Percentiles rank a stretch among this genome's conserved stretches.
phyloP scores from a whole-genome alignment of 2,797 vertebrate genomes.

The Sarcophilus harrisii region DNA sequence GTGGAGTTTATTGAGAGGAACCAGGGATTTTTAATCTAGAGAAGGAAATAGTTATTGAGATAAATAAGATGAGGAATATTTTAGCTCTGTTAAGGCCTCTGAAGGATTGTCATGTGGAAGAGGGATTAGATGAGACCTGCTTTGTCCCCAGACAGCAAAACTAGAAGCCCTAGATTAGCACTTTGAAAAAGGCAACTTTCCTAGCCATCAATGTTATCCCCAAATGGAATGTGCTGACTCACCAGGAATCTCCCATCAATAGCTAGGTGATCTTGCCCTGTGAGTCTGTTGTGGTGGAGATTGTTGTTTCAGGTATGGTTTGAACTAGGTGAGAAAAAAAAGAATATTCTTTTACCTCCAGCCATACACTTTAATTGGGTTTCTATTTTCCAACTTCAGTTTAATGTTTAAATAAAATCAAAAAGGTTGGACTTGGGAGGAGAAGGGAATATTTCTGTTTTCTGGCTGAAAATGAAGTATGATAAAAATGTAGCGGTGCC shows the following conservation, averaged over 20 bases:
- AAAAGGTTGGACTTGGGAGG: neutral
- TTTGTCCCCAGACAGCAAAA: neutral
- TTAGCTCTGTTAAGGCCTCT: neutral
- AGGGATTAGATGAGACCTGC: neutral
- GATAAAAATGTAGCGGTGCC: neutral
- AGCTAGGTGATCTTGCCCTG: neutral
- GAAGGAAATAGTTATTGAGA: neutral
- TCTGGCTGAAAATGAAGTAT: neutral
- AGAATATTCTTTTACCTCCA: neutral
- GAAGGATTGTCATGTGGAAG: neutral
- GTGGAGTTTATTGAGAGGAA: neutral
- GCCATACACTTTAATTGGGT: neutral
- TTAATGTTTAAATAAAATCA: neutral
- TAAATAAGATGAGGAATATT: neutral
- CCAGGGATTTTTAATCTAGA: neutral
- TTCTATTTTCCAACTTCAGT: neutral
- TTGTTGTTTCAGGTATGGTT: neutral
- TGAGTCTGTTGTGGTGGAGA: neutral
- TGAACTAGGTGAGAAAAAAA: neutral
- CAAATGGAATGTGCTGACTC: neutral
- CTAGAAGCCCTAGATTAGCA: neutral
- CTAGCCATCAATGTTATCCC: neutral
- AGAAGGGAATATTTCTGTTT: neutral
- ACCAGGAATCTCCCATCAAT: neutral
- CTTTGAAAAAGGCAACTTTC: neutral